Base-by-base conservation (phyloP, 2,888 invertebrate species). In the Drosophila flavopinicola region DNA sequence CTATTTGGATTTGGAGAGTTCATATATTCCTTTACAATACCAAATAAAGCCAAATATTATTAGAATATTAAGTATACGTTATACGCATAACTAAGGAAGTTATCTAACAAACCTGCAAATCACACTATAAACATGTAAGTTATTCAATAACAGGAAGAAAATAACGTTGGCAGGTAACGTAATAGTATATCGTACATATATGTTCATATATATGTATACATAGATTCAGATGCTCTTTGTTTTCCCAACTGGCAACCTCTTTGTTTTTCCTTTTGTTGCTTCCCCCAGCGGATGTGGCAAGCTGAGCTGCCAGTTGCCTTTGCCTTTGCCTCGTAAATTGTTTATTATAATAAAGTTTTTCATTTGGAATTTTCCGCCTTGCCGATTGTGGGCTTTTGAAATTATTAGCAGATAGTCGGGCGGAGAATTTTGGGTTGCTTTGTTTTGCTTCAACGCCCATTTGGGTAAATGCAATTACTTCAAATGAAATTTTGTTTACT, bases 301-400 rank as follows among this genome's bases (percentile, higher is more conserved):
- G 47, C 48, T 37, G 20, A n/a, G 9, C n/a, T 32, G 48, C 53
- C 39, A 35, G 48, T 42, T 56, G 41, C 29, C 33, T 45, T 42
- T 56, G 41, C 29, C 33, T 45, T 39, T 42, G 45, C 17, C 38
- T 53, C 33, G 54, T 59, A 56, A 59, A 70, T 71, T 70, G 66
- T 75, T 75, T 75, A 58, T 75, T 70, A 51, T 42, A 53, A 47
- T 54, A 38, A 45, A 52, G 38, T 45, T 70, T 52, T 56, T 53
- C 49, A 33, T 49, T 60, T 44, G 58, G 58, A 49, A 10, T 27
- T 32, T 20, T 24, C n/a, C 37, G 27, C 4, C n/a, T 30, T 51
- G 11, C 23, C 29, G 13, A 44, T n/a, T 30, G 42, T 13, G 33
- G 48, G 47, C 53, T 27, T n/a, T n/a, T 27, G 1, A 11, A 45